phyloP scores from a whole-genome alignment of 2,113 vertebrate species.

The Ceratotherium simum region DNA sequence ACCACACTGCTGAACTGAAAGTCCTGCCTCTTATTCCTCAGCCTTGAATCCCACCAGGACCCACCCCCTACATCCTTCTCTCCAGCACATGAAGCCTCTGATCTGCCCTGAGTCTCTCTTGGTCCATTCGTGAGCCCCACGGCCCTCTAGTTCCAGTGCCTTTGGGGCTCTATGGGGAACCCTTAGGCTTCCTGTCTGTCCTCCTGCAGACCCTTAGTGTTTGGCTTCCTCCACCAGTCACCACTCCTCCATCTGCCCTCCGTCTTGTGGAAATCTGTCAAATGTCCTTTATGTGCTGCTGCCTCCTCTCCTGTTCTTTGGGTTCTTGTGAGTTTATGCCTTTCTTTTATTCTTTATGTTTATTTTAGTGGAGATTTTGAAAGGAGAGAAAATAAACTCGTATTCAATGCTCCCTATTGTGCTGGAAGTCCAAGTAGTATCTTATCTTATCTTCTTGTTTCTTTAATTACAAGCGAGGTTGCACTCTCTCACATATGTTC shows the following conservation, averaged over 20 bases:
- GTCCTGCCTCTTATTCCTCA: not conserved
- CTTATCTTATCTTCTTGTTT: not conserved
- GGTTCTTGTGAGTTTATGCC: not conserved
- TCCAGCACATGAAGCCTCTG: not conserved
- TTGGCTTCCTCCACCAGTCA: not conserved
- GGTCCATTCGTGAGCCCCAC: not conserved
- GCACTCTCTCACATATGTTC: conserved; percentile 25
- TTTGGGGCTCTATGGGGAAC: accelerated
- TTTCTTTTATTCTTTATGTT: conserved; percentile 44
- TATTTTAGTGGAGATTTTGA: conserved; percentile 5
- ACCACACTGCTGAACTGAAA: not conserved
- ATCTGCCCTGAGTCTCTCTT: not conserved
- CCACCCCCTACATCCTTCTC: not conserved
- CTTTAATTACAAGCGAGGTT: conserved; percentile 27
- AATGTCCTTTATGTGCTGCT: not conserved
- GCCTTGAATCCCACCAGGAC: not conserved
- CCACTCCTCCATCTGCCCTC: not conserved
- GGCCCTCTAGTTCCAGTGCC: not conserved
- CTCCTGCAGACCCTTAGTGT: not conserved
- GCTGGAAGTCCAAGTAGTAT: not conserved
- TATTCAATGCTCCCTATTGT: not conserved
- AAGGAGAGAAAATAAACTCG: conserved; percentile 44
- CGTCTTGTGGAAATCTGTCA: not conserved
- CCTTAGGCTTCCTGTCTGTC: not conserved
- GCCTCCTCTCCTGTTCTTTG: not conserved